Evolutionary conservation across 2,888 invertebrate genomes (phyloP), one percentile per base, ranked within the genome.

Genomic region (Caenorhabditis afra): DNA sequence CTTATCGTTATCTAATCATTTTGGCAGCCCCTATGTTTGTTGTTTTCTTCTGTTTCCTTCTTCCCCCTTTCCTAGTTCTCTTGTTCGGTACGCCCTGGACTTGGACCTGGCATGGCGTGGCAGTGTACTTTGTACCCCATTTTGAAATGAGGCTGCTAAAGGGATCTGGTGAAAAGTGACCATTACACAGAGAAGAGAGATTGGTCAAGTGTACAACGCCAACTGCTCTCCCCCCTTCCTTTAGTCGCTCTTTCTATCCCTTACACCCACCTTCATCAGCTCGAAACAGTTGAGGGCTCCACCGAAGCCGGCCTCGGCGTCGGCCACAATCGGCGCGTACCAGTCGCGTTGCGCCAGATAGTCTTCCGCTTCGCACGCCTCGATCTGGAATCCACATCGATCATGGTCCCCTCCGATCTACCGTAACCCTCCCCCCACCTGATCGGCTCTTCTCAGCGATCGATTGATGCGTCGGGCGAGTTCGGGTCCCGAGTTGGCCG

Each of bases 301-400:
- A 12, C 91, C 91, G 76, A 91, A 91, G 52, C 91, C 91, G 23
- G 91, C 91, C 71, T 91, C 91, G 1, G 91, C 90, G 79, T 91
- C 91, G 35, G 91, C 91, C 16, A 91, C 90, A 67, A 91, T 88
- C 20, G 91, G 91, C 5, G 86, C 89, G 57, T 89, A 88, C 88
- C 89, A 89, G 71, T 89, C 89, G 16, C 88, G 83, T 70, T 88
- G 85, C 1, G 88, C 86, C 35, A 85, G 80, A 58, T 89, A 88
- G 80, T 89, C 89, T 62, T 89, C 89, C 18, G 87, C 83, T 79
- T 90, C 88, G 44, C 85, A 85, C 23, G 85, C 85, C 59, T 89
- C 88, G 62, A 88, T 87, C 85, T 86, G 41, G 39, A 83, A 67
- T 11, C 18, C 35, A 4, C 12, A 8, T 4, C 14, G n/a, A n/a